Base-by-base conservation (phyloP, 35 echinoderm and acorn worm species). In the Ptychodera flava region DNA sequence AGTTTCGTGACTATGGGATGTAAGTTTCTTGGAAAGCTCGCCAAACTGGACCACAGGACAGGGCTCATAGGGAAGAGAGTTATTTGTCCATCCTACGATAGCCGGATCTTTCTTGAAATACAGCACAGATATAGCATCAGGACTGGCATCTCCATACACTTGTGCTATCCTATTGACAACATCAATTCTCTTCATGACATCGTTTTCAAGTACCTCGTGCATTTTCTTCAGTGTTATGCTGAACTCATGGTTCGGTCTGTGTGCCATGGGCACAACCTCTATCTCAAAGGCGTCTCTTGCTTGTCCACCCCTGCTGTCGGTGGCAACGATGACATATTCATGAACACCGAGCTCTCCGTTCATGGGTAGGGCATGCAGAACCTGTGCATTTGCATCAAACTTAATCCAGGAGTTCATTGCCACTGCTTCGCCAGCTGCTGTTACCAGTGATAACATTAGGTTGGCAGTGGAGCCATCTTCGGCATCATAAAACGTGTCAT, bases 71-170 rank as follows among this genome's bases (percentile, higher is more conserved):
- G 90, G 87, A 30, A 97, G 84, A 52, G 95, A 93, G 81, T 94
- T 97, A 82, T 97, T 97, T 12, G 92, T 93, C 92, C 93, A 97
- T 1, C 92, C 85, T 35, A 97, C 32, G 29, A 94, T 94, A 33
- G 94, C 95, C 31, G 95, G 94, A 64, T 92, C 95, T 32, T 90
- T 85, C 35, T 87, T 82, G 36, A 97, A 88, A 0, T 76, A 89
- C 1, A 92, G 93, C 32, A 97, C 92, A 0, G 95, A 92, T 30
- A 97, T 93, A 33, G 92, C 88, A 90, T 88, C 90, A 2, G 95
- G 85, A 80, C 94, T 88, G 33, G 81, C 38, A 88, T 97, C 95
- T 1, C 95, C 95, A 82, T 92, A 97, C 31, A 93, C 87, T 34
- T 81, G 84, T 14, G 95, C 90, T 34, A 97, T 89, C 78, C 88